phyloP scores from a whole-genome alignment of 2,797 vertebrate genomes.

The Hypotaenidia philippensis region DNA sequence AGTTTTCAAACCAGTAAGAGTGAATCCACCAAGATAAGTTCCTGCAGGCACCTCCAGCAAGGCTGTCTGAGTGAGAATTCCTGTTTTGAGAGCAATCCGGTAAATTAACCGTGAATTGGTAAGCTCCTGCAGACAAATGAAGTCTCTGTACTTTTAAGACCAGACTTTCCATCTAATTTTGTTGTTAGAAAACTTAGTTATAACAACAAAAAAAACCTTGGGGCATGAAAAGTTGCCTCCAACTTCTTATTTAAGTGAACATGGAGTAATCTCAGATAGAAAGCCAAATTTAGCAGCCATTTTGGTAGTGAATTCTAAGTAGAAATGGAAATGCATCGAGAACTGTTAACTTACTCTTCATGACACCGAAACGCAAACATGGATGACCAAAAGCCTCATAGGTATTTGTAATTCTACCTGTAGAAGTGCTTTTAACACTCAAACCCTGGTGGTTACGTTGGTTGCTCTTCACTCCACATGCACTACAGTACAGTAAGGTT shows the following conservation, averaged over 20 bases:
- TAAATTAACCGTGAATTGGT: neutral
- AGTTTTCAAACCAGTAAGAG: neutral
- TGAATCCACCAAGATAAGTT: neutral
- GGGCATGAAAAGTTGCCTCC: neutral
- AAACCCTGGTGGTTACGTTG: neutral
- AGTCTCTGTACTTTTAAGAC: neutral
- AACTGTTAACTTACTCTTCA: neutral
- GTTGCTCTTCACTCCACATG: neutral
- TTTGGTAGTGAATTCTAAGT: neutral
- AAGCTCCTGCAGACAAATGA: neutral
- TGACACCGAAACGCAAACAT: neutral
- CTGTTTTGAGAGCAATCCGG: neutral
- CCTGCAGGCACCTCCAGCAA: neutral
- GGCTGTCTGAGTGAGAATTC: neutral
- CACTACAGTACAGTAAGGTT: fast-evolving
- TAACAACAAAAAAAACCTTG: neutral
- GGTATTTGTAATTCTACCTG: fast-evolving
- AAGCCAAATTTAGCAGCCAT: neutral
- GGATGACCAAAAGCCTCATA: neutral
- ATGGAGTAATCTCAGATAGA: neutral
- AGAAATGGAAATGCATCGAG: neutral
- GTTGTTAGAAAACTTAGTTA: neutral
- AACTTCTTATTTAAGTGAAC: neutral
- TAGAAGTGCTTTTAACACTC: neutral
- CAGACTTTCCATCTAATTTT: neutral